Percentiles rank a stretch among this genome's conserved stretches.
Conservation (phyloP, 2,888 invertebrate species). For the Eubasilissa splendida region DNA sequence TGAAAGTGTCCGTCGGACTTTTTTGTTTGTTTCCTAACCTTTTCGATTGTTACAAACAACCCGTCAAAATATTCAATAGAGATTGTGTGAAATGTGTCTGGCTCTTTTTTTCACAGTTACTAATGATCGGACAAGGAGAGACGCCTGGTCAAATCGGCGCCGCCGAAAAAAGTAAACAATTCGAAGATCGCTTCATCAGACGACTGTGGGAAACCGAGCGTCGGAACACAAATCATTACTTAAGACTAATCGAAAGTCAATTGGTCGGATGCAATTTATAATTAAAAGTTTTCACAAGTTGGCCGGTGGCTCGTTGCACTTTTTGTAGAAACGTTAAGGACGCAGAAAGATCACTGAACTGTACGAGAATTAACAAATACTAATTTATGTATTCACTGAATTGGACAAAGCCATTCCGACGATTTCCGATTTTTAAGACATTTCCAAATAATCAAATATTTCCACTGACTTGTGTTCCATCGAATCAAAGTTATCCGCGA, state of each 20-base stretch:
- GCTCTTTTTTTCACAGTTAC: conserved; percentile 18
- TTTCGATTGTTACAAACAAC: conserved; percentile 17
- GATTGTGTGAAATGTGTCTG: conserved; percentile 18
- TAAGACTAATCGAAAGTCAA: conserved; percentile 49
- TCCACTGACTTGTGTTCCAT: too few relatives aligned
- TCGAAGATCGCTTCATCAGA: conserved; percentile 37
- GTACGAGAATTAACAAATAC: background rate
- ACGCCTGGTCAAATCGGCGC: conserved; percentile 20
- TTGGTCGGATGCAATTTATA: conserved; percentile 44
- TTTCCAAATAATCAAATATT: too few relatives aligned
- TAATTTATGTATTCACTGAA: too few relatives aligned
- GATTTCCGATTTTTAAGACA: too few relatives aligned
- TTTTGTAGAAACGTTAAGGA: conserved; percentile 35
- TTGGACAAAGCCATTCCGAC: too few relatives aligned
- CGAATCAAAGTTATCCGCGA: too few relatives aligned
- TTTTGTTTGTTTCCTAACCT: conserved; percentile 25
- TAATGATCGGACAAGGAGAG: conserved; percentile 17
- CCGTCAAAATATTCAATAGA: background rate
- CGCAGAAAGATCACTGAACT: conserved; percentile 16
- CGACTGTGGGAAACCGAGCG: conserved; percentile 44
- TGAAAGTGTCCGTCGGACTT: conserved; percentile 38
- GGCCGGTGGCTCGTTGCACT: conserved; percentile 22
- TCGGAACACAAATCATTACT: conserved; percentile 44
- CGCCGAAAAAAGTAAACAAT: conserved; percentile 25
- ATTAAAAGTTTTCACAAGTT: conserved; percentile 44